Conservation (phyloP, 2,797 vertebrate genomes). For the Ceyx erithaca region DNA sequence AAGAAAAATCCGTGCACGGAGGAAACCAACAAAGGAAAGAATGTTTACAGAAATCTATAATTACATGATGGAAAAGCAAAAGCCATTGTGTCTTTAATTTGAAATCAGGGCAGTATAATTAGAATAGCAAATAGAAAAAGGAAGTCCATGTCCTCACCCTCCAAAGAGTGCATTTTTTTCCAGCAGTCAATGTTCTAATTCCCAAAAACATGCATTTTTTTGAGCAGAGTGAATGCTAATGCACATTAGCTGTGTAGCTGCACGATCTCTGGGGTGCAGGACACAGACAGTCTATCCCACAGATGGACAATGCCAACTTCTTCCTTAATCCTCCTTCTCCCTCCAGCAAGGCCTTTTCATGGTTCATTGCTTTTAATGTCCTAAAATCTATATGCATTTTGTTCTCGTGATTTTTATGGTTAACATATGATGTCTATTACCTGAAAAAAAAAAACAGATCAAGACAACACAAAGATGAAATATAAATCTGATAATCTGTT, state of each 20-base stretch:
- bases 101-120: slow-evolving; percentile 40
- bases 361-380: not conserved
- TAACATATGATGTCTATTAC: not conserved
- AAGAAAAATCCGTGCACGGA: not conserved
- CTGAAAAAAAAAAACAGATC: not conserved
- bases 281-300: not conserved
- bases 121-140: slow-evolving; percentile 55
- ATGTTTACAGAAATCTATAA: slow-evolving; percentile 50
- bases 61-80: slow-evolving; percentile 50
- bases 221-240: not conserved
- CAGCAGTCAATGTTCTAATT: slow-evolving; percentile 9
- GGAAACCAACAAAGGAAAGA: slow-evolving; percentile 42
- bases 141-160: slow-evolving; percentile 32
- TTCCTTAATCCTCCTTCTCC: not conserved
- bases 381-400: not conserved
- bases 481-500: not conserved
- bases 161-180: slow-evolving; percentile 45
- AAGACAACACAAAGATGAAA: not conserved
- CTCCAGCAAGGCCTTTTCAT: not conserved
- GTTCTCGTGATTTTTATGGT: not conserved
- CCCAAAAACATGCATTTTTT: not conserved
- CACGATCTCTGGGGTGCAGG: not conserved
- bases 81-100: slow-evolving; percentile 60
- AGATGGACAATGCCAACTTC: not conserved
- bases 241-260: not conserved